phyloP scores from a whole-genome alignment of 1,140 invertebrate species.

The Adelges cooleyi region DNA sequence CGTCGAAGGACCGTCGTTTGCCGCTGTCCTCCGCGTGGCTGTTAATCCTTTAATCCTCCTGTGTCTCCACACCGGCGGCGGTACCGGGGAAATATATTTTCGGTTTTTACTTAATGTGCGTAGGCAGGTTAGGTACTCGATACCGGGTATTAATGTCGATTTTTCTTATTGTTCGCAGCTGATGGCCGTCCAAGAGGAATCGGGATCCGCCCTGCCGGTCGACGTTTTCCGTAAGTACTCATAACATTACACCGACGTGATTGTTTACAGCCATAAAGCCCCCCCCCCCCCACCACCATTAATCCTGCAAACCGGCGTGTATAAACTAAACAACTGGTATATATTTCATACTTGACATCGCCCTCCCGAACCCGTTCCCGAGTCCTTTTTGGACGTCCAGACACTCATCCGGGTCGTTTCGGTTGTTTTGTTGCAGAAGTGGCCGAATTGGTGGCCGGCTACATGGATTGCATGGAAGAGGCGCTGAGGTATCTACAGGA shows the following conservation, averaged over 20 bases:
- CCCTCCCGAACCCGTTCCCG: no score
- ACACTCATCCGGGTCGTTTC: neutral
- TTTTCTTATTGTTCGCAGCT: slow-evolving; percentile 3
- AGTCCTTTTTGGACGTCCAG: no score
- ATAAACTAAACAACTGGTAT: no score
- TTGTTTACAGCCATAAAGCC: no score
- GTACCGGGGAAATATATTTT: neutral
- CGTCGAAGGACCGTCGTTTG: neutral
- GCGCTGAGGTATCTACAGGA: slow-evolving; percentile 39
- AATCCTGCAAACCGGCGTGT: no score
- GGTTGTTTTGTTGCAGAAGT: slow-evolving; percentile 30
- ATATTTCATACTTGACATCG: no score
- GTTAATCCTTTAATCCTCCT: slow-evolving; percentile 9
- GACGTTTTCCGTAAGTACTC: slow-evolving; percentile 18
- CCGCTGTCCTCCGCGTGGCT: neutral
- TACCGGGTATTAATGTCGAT: neutral
- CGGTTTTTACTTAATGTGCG: neutral
- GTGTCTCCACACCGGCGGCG: neutral
- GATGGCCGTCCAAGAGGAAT: slow-evolving; percentile 23
- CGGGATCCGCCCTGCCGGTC: slow-evolving; percentile 14
- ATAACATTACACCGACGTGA: neutral
- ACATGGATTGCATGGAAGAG: slow-evolving; percentile 39
- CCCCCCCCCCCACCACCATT: no score
- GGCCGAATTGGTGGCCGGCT: slow-evolving; percentile 36
- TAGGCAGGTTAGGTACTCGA: no score